Evolutionary conservation across 2,888 invertebrate species (phyloP).

Genomic region (Dendrolimus houi): DNA sequence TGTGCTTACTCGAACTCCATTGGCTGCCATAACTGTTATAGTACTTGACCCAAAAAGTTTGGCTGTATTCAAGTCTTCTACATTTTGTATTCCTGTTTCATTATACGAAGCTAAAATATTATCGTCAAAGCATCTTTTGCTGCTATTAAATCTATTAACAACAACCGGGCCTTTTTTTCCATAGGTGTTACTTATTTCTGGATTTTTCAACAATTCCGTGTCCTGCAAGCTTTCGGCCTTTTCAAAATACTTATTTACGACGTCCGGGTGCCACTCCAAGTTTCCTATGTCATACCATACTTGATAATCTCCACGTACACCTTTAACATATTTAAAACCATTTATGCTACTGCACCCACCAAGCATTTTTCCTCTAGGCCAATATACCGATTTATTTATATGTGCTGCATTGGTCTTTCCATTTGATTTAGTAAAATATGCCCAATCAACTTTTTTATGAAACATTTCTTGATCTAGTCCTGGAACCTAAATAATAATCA

Average conservation of each 20-base stretch:
- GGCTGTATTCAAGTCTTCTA: slow-evolving; percentile 44
- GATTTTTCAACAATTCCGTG: slow-evolving; percentile 2
- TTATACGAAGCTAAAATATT: slow-evolving; percentile 38
- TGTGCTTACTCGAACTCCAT: slow-evolving; percentile 58
- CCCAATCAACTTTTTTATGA: slow-evolving; percentile 81
- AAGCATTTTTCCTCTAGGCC: slow-evolving; percentile 77
- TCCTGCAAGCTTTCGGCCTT: slow-evolving; percentile 16
- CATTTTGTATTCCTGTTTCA: slow-evolving; percentile 46
- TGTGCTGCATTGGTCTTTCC: slow-evolving; percentile 81
- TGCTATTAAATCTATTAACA: slow-evolving; percentile 11
- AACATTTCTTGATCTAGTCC: not conserved
- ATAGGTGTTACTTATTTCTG: slow-evolving; percentile 8
- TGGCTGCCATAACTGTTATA: slow-evolving; percentile 50
- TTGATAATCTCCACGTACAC: slow-evolving; percentile 56
- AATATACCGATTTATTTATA: slow-evolving; percentile 28
- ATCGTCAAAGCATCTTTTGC: slow-evolving; percentile 12
- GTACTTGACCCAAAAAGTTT: slow-evolving; percentile 55
- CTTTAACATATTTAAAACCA: slow-evolving; percentile 72
- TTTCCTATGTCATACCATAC: slow-evolving; percentile 64
- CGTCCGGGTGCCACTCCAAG: slow-evolving; percentile 24
- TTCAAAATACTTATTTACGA: slow-evolving; percentile 12
- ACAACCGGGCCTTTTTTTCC: slow-evolving; percentile 14
- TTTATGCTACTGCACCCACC: slow-evolving; percentile 72
- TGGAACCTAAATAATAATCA: slow-evolving; percentile 12
- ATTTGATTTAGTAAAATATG: slow-evolving; percentile 87